Base-by-base conservation (phyloP, 2,113 vertebrate genomes). In the Gallinago undulata region DNA sequence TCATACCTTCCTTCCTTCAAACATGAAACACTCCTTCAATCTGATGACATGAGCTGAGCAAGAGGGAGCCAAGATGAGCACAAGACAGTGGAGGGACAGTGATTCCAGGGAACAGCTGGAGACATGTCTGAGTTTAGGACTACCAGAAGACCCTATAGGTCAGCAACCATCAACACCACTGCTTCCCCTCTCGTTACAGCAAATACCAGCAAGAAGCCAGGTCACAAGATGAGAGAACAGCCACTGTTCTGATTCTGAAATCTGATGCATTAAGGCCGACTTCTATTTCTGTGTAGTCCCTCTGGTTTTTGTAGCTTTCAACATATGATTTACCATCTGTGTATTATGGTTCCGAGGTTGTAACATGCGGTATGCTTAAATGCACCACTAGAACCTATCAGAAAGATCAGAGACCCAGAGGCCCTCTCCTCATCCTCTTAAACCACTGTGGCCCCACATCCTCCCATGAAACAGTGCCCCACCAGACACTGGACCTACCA, bases 261-360 rank as follows among this genome's bases (percentile, higher is more conserved):
- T 56, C 27, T 85, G 27, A 50, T 9, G 28, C 11, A 60, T 22
- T 10, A 57, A 70, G 31, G 31, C 39, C 81, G 28, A 53, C 10
- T 39, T 6, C 6, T 86, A 17, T 13, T 81, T 85, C 19, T 39
- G 6, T 69, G 24, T 33, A 31, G 12, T 24, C 7, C 31, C 9
- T 33, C 33, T 33, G 41, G 6, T n/a, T 87, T 72, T 68, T 45
- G 3, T 41, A 57, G 56, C 21, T 64, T 79, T 68, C 39, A 11
- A 22, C 2, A 57, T 23, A 43, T 22, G 9, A 64, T 47, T 60
- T 86, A 69, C 9, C 19, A 33, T 37, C 12, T 59, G 31, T 5
- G 0, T 41, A 47, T 13, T 22, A 50, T 0, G 0, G 11, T 18
- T 78, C 23, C 56, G 39, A 78, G 57, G 24, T 0, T 57, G 37